Conservation (phyloP, 2,888 invertebrate genomes). For the Dendrolimus houi region DNA sequence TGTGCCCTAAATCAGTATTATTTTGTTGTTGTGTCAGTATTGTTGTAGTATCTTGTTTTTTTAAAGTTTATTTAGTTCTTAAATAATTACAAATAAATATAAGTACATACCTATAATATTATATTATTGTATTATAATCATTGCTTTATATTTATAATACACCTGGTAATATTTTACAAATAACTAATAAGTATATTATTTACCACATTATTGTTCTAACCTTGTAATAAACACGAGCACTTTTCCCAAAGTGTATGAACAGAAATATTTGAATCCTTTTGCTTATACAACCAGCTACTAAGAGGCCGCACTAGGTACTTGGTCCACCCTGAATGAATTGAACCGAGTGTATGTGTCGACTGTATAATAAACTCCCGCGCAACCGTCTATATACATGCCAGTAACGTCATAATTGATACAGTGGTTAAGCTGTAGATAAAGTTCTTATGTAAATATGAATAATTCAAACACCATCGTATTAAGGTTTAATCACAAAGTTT, state of each 20-base stretch:
- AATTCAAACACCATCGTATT: no score
- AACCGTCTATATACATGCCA: constrained; percentile 52
- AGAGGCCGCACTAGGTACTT: background rate
- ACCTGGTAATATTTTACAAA: no score
- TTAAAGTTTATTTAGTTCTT: no score
- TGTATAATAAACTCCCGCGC: constrained; percentile 52
- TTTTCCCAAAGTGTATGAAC: background rate
- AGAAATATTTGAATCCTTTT: background rate
- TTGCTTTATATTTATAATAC: no score
- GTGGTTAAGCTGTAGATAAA: constrained; percentile 2
- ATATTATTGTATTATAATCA: no score
- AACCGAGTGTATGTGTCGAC: constrained; percentile 42
- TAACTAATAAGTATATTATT: background rate
- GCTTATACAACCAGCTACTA: no score
- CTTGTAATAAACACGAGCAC: background rate
- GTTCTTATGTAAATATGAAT: constrained; percentile 14
- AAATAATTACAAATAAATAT: no score
- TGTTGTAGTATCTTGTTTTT: no score
- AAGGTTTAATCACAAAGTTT: no score
- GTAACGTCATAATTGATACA: constrained; percentile 38
- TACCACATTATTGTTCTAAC: background rate
- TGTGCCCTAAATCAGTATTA: no score
- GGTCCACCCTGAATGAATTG: constrained; percentile 29
- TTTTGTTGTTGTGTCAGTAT: no score
- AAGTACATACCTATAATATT: no score